A percentile compares a stretch with the other conserved stretches of the same genome.
Conservation (phyloP, 2,797 vertebrate species). For the Hephaestus fuliginosus region DNA sequence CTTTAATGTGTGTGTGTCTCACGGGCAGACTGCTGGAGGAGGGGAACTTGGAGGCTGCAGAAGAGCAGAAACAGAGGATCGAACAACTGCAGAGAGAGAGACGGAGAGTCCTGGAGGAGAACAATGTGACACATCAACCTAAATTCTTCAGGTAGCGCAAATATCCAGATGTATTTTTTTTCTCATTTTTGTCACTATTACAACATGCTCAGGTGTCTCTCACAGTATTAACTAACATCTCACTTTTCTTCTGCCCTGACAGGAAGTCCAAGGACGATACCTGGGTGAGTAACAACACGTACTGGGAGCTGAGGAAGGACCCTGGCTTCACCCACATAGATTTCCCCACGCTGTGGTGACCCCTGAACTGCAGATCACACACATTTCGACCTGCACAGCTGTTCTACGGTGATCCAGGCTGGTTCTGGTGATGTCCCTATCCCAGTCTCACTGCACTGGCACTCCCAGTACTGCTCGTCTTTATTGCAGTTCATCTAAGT, state of each 20-base stretch:
- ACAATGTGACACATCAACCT: conserved; percentile 89
- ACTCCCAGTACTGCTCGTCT: conserved; percentile 47
- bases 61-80: conserved; percentile 94
- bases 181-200: not conserved
- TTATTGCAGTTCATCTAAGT: conserved; percentile 66
- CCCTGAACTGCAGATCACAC: conserved; percentile 21
- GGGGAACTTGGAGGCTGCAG: conserved; percentile 92
- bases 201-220: not conserved
- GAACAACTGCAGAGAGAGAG: conserved; percentile 95
- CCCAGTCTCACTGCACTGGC: conserved; percentile 43
- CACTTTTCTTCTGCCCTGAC: conserved; percentile 36
- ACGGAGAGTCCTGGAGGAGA: conserved; percentile 91
- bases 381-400: conserved; percentile 49
- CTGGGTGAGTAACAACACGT: conserved; percentile 96
- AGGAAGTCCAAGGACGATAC: conserved; percentile 93
- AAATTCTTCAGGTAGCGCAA: conserved; percentile 93
- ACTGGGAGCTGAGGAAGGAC: conserved; percentile 93
- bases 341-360: conserved; percentile 94
- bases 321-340: conserved; percentile 91
- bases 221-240: not conserved
- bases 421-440: conserved; percentile 60
- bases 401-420: conserved; percentile 65
- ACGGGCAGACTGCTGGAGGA: conserved; percentile 92
- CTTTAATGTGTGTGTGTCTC: conserved; percentile 37
- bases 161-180: not conserved